Percentiles rank a stretch among this genome's conserved stretches.
Conservation (phyloP, 2,797 vertebrate species). For the Pampus argenteus region DNA sequence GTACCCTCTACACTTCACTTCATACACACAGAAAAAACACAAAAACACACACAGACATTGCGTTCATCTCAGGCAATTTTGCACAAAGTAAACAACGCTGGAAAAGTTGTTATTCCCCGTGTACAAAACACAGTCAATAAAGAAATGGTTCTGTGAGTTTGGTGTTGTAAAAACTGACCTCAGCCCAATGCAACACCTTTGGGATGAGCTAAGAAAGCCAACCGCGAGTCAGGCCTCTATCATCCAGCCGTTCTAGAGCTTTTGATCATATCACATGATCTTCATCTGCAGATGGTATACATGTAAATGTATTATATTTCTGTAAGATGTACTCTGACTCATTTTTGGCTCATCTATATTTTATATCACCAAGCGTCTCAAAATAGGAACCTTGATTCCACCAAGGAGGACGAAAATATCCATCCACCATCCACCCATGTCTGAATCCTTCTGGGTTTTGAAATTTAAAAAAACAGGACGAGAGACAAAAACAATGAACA, state of each 20-base stretch:
- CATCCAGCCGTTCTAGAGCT: constrained; percentile 5
- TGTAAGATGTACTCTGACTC: not conserved
- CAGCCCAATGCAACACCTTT: too few species aligned
- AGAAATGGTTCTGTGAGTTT: too few species aligned
- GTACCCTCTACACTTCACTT: constrained; percentile 15
- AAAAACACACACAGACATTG: not conserved
- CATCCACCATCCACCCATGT: constrained; percentile 28
- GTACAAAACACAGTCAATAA: too few species aligned
- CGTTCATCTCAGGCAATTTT: constrained; percentile 17
- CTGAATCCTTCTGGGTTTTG: constrained; percentile 50
- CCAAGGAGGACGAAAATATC: constrained; percentile 46
- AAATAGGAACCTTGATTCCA: constrained; percentile 23
- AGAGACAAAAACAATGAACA: constrained; percentile 48
- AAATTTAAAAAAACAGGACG: constrained; percentile 51
- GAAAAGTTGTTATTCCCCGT: constrained; percentile 6
- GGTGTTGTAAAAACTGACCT: too few species aligned
- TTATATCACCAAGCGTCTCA: constrained; percentile 13
- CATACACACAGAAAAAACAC: not conserved
- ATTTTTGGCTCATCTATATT: constrained; percentile 3
- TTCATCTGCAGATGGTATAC: constrained; percentile 1
- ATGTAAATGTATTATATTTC: not conserved
- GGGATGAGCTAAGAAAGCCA: too few species aligned
- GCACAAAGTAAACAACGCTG: not conserved
- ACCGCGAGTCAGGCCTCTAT: too few species aligned
- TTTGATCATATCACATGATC: constrained; percentile 11